Evolutionary conservation across 2,888 invertebrate genomes (phyloP).

Genomic region (Pristionchus mayeri): DNA sequence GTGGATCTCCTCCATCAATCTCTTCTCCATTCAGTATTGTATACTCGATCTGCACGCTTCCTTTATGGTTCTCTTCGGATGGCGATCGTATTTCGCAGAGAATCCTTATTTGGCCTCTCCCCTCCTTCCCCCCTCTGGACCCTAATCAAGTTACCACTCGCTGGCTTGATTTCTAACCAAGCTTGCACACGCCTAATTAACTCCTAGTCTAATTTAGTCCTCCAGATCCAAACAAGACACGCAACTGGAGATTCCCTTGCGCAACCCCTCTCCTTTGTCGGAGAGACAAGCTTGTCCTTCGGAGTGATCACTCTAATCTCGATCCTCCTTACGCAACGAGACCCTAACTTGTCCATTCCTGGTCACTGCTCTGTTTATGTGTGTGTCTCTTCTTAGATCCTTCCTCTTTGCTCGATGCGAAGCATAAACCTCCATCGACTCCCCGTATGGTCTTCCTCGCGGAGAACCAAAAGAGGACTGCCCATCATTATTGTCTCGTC

Average conservation of each 20-base stretch:
- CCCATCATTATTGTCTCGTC: slow-evolving; percentile 23
- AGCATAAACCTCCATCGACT: slow-evolving; percentile 22
- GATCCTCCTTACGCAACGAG: background rate
- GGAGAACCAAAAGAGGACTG: slow-evolving; percentile 26
- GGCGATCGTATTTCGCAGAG: slow-evolving; percentile 10
- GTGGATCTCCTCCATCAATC: background rate
- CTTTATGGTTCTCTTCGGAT: slow-evolving; percentile 6
- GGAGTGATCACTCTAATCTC: too few relatives aligned
- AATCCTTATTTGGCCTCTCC: slow-evolving; percentile 39
- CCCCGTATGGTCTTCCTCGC: background rate
- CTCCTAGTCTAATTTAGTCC: slow-evolving; percentile 20
- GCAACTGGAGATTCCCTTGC: slow-evolving; percentile 18
- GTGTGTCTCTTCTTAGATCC: background rate
- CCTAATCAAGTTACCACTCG: slow-evolving; percentile 34
- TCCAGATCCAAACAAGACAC: slow-evolving; percentile 19
- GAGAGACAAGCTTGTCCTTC: slow-evolving; percentile 10
- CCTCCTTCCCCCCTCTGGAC: background rate
- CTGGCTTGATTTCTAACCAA: slow-evolving; percentile 6
- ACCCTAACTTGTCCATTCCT: background rate
- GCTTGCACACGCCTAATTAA: slow-evolving; percentile 37
- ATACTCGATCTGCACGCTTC: background rate
- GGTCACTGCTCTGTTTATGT: slow-evolving; percentile 25
- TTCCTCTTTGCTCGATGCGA: background rate
- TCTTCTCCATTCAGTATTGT: slow-evolving; percentile 28
- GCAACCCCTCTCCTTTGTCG: slow-evolving; percentile 24